Evolutionary conservation across 2,797 vertebrate species (phyloP), one percentile per base, ranked within the genome.

Genomic region (Hybognathus amarus): DNA sequence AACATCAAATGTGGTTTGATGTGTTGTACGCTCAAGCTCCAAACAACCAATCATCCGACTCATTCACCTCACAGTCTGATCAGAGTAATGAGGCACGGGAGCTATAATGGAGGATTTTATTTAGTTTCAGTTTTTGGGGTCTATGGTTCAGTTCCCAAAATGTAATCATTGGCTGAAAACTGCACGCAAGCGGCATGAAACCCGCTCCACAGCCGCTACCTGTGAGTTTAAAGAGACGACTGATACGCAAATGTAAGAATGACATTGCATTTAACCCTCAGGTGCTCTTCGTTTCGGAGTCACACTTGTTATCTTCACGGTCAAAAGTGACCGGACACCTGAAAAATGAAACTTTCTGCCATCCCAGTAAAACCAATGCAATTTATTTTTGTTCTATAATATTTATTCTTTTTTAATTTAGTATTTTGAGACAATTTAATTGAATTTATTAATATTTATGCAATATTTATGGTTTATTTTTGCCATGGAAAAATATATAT

Each of bases 1-100:
- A n/a, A 38, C 33, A 33, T 64, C 59, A 36, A 77, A 83, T 81
- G 80, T 40, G 54, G 64, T 80, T 88, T 88, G 87, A 61, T 61
- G 61, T 88, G 77, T 88, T 52, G 30, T 79, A 59, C 36, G 17
- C 36, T 76, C 74, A n/a, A 59, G 50, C 71, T 80, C 73, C 74
- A 83, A 86, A 79, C 74, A 85, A 83, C 7, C 4, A 50, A 77
- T 61, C 74, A 42, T 52, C 24, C 63, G 4, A 33, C 75, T 66
- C 78, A 18, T 82, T 66, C 50, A 70, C 77, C 85, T 27, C 24
- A n/a, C 1, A 27, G 17, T 59, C 38, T 80, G 78, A 79, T 79
- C 69, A 69, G 64, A 56, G 64, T 68, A 68, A 79, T 42, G 77
- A 79, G 47, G 78, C 42, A 33, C 24, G 68, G 76, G 77, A 77